A percentile compares a stretch with the other conserved stretches of the same genome.
phyloP scores from a whole-genome alignment of 2,888 invertebrate genomes.

The Clunio marinus region DNA sequence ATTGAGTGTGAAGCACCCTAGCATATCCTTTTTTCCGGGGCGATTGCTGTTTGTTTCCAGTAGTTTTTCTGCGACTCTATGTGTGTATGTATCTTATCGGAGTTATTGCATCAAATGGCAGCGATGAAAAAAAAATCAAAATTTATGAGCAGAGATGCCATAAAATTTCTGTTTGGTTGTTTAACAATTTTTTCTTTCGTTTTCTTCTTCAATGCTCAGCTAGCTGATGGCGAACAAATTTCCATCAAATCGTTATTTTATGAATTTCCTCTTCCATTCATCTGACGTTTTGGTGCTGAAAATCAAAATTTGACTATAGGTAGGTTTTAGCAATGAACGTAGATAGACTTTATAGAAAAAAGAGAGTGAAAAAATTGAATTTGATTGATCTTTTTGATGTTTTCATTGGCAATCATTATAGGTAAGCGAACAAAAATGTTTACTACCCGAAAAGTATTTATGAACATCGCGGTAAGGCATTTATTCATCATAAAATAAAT shows the following conservation, averaged over 20 bases:
- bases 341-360: background rate
- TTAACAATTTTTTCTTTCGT: background rate
- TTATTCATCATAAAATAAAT: constrained; percentile 15
- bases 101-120: constrained; percentile 24
- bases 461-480: too few species aligned
- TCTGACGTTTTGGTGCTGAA: constrained; percentile 9
- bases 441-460: background rate
- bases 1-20: constrained; percentile 38
- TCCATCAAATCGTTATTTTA: constrained; percentile 37
- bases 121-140: constrained; percentile 38
- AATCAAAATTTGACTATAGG: constrained; percentile 23
- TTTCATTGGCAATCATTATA: constrained; percentile 26
- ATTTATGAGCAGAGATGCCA: constrained; percentile 33
- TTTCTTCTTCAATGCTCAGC: too few species aligned
- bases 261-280: constrained; percentile 33
- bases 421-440: constrained; percentile 2
- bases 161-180: constrained; percentile 21
- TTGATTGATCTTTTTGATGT: constrained; percentile 39
- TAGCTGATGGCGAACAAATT: constrained; percentile 34
- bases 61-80: background rate
- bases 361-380: constrained; percentile 26
- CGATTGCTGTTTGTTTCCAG: background rate
- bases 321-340: background rate
- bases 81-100: background rate
- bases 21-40: background rate